phyloP scores from a whole-genome alignment of 2,888 invertebrate genomes.

The Tetragonisca angustula region DNA sequence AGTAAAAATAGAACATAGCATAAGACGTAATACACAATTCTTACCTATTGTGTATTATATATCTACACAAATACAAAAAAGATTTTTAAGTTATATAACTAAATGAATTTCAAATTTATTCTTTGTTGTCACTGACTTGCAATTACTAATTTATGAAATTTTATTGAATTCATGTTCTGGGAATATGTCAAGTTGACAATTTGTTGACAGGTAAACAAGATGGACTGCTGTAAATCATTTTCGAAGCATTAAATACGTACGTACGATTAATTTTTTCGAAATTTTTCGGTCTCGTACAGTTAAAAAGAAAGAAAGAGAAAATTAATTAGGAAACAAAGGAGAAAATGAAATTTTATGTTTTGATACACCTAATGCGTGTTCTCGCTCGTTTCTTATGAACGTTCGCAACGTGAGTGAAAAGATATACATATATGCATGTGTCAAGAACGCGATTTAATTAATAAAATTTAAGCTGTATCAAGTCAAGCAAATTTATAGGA shows the following conservation, averaged over 20 bases:
- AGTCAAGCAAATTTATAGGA: neutral
- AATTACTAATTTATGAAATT: neutral
- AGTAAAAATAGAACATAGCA: slow-evolving; percentile 14
- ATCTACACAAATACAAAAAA: neutral
- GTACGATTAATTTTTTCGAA: neutral
- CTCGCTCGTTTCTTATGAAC: slow-evolving; percentile 14
- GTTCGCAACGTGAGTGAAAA: slow-evolving; percentile 23
- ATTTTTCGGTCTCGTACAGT: neutral
- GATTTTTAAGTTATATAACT: neutral
- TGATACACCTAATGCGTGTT: neutral
- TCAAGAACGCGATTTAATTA: slow-evolving; percentile 34
- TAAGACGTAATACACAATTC: neutral
- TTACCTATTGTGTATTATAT: neutral
- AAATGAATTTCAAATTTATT: slow-evolving; percentile 5
- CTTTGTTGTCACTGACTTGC: neutral
- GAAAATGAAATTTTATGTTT: neutral
- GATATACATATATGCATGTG: slow-evolving; percentile 11
- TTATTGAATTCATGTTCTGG: neutral
- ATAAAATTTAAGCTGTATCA: neutral
- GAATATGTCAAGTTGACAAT: slow-evolving; percentile 11
- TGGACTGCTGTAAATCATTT: neutral
- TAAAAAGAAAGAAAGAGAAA: neutral
- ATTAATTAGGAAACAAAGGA: no score
- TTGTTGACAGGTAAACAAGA: neutral
- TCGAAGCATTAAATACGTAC: neutral